Conservation (phyloP, 2,888 invertebrate species). For the Strigamia transsilvanica region DNA sequence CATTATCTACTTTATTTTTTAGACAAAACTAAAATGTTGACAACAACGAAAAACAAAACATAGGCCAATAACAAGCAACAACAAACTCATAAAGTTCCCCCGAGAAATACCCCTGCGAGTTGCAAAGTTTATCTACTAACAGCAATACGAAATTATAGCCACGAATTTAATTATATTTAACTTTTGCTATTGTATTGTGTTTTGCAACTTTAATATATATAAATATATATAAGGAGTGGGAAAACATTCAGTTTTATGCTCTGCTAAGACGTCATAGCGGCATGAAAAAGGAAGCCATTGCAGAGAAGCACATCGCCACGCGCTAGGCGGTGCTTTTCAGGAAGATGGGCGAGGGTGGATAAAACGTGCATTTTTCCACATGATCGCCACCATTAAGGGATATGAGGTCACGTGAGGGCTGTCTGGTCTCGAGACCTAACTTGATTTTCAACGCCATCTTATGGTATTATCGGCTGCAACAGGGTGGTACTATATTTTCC, state of each 20-base stretch:
- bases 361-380: slow-evolving; percentile 27
- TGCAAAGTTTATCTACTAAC: too few species aligned
- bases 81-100: too few species aligned
- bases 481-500: slow-evolving; percentile 9
- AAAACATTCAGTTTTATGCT: slow-evolving; percentile 35
- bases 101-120: too few species aligned
- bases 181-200: neutral
- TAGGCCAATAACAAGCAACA: too few species aligned
- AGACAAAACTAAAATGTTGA: too few species aligned
- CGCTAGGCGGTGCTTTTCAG: slow-evolving; percentile 35
- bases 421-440: slow-evolving; percentile 39
- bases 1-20: too few species aligned
- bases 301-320: slow-evolving; percentile 22
- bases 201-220: neutral
- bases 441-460: slow-evolving; percentile 37
- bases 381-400: slow-evolving; percentile 36
- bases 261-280: slow-evolving; percentile 8
- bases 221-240: neutral
- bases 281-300: slow-evolving; percentile 44
- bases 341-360: slow-evolving; percentile 6
- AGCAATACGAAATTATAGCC: too few species aligned
- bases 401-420: slow-evolving; percentile 32
- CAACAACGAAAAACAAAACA: too few species aligned
- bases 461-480: slow-evolving; percentile 36
- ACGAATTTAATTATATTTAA: too few species aligned